A percentile compares a stretch with the other conserved stretches of the same genome.
Evolutionary conservation across 2,797 vertebrate genomes (phyloP).

Genomic region (Cuculus canorus): DNA sequence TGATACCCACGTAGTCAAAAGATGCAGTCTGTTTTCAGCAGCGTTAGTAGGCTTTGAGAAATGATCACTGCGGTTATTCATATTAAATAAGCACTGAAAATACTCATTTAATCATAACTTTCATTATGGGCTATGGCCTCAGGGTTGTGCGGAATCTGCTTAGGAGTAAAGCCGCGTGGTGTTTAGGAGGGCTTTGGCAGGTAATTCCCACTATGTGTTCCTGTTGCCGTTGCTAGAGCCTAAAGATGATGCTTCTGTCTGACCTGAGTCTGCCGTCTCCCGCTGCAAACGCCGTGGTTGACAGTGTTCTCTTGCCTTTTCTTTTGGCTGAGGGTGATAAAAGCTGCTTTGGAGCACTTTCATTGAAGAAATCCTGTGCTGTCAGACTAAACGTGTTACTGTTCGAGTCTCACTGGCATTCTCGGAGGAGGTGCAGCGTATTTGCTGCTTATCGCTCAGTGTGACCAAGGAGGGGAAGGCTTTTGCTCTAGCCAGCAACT

Average conservation of each 20-base stretch:
- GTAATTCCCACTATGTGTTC: not conserved
- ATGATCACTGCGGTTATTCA: too few species aligned
- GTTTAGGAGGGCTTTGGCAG: not conserved
- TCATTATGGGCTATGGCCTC: not conserved
- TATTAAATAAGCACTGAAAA: rapidly evolving
- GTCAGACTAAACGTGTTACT: not conserved
- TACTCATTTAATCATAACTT: rapidly evolving
- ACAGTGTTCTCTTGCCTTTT: not conserved
- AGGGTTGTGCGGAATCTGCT: rapidly evolving
- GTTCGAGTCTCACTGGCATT: rapidly evolving
- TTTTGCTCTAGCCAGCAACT: rapidly evolving
- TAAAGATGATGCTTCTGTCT: rapidly evolving
- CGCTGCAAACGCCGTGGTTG: rapidly evolving
- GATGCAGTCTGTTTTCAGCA: not conserved
- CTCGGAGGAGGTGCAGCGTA: rapidly evolving
- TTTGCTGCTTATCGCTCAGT: rapidly evolving
- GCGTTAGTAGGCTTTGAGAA: not conserved
- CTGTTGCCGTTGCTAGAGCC: rapidly evolving
- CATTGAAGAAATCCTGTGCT: not conserved
- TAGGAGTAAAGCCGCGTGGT: rapidly evolving
- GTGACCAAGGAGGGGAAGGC: rapidly evolving
- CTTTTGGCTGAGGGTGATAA: rapidly evolving
- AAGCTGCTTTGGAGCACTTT: rapidly evolving
- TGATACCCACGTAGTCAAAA: not conserved
- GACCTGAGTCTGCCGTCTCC: not conserved